Conservation (phyloP, 2,113 vertebrate genomes). For the Mus pahari region DNA sequence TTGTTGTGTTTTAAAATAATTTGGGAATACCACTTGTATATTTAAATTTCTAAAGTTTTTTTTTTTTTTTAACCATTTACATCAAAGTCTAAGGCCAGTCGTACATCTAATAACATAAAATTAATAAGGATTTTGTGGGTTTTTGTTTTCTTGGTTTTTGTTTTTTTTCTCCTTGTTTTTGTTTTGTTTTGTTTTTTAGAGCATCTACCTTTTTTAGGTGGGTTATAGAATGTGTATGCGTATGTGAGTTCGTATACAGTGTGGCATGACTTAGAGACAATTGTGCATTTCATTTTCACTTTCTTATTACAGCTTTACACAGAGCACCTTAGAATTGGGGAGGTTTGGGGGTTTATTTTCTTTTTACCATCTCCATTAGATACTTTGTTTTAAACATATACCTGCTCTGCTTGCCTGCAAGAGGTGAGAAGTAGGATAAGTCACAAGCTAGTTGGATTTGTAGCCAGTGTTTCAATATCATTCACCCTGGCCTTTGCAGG, state of each 20-base stretch:
- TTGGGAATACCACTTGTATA: not conserved
- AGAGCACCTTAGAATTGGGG: not conserved
- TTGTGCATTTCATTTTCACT: not conserved
- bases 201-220: not conserved
- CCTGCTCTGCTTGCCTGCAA: not conserved
- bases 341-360: not conserved
- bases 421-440: not conserved
- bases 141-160: not conserved
- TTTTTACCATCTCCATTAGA: not conserved
- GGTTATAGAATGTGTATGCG: not conserved
- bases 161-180: not conserved
- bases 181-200: not conserved
- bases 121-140: not conserved
- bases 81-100: constrained; percentile 13
- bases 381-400: not conserved
- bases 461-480: not conserved
- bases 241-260: not conserved
- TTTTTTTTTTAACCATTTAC: constrained; percentile 50
- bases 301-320: not conserved
- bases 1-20: constrained; percentile 49
- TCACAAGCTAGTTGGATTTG: not conserved
- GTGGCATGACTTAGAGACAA: not conserved
- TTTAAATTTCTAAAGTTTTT: constrained; percentile 17
- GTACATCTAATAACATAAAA: constrained; percentile 22
- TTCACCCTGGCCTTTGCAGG: not conserved